Evolutionary conservation across 2,888 invertebrate genomes (phyloP).

Genomic region (Galerucella pusilla): DNA sequence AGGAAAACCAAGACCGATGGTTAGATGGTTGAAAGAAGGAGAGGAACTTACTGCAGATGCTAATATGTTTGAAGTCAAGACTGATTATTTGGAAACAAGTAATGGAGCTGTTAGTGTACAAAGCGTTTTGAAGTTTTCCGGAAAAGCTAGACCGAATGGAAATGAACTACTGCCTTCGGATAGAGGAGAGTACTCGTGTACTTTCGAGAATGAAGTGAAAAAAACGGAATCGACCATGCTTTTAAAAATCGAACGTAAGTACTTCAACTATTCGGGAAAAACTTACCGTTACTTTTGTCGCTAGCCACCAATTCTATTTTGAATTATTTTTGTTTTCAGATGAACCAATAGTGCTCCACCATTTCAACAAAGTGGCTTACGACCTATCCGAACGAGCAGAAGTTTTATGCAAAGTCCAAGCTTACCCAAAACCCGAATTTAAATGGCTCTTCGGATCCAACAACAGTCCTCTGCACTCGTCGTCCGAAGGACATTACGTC

Average conservation of each 20-base stretch:
- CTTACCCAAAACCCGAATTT: conserved; percentile 92
- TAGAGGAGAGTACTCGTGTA: conserved; percentile 87
- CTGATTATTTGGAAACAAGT: conserved; percentile 79
- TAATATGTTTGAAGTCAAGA: conserved; percentile 84
- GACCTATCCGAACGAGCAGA: conserved; percentile 87
- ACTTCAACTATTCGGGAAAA: background rate
- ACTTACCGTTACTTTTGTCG: background rate
- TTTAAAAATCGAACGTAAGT: conserved; percentile 87
- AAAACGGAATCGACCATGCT: conserved; percentile 90
- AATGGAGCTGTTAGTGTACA: conserved; percentile 86
- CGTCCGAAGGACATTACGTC: conserved; percentile 87
- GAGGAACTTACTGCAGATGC: conserved; percentile 81
- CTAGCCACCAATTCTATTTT: too few species aligned
- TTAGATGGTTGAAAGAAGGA: conserved; percentile 89
- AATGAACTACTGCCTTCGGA: conserved; percentile 86
- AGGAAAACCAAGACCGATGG: conserved; percentile 87
- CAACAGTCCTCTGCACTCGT: conserved; percentile 78
- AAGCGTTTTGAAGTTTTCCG: conserved; percentile 83
- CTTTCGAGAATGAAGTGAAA: conserved; percentile 90
- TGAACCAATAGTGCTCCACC: conserved; percentile 86
- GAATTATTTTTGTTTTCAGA: conserved; percentile 67
- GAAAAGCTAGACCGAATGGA: conserved; percentile 79
- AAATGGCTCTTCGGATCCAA: conserved; percentile 89
- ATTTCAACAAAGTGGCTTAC: conserved; percentile 89
- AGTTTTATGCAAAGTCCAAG: conserved; percentile 88